Percentiles rank a stretch among this genome's conserved stretches.
phyloP scores from a whole-genome alignment of 92 coral and sea anemone genomes.

The Muricea muricata region DNA sequence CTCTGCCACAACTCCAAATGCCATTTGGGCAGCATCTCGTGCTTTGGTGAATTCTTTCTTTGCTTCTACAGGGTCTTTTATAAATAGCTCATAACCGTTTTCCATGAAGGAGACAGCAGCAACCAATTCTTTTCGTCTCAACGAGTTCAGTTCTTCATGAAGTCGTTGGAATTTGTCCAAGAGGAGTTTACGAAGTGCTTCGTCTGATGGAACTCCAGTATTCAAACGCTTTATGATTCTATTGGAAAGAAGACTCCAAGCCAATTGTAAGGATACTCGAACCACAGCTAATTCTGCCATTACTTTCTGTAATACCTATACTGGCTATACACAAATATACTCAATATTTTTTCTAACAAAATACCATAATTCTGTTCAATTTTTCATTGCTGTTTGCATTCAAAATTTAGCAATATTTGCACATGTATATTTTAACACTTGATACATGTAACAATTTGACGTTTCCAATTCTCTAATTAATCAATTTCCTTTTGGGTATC shows the following conservation, averaged over 20 bases:
- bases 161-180: conserved; percentile 86
- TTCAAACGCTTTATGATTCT: conserved; percentile 79
- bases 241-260: conserved; percentile 93
- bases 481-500: neutral
- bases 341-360: no score
- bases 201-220: conserved; percentile 83
- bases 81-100: conserved; percentile 88
- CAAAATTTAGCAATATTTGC: neutral
- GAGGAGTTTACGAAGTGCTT: conserved; percentile 84
- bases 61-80: conserved; percentile 84
- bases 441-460: neutral
- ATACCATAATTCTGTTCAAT: neutral
- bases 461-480: no score
- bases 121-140: conserved; percentile 91
- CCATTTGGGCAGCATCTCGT: conserved; percentile 96
- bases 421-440: neutral
- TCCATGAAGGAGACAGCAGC: conserved; percentile 97
- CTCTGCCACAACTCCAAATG: conserved; percentile 94
- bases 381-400: neutral
- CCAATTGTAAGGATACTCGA: conserved; percentile 84
- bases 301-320: no score
- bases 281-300: conserved; percentile 97
- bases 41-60: conserved; percentile 93
- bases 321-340: no score
- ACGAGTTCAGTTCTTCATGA: conserved; percentile 82